Evolutionary conservation across 1,140 invertebrate genomes (phyloP), one percentile per base, ranked within the genome.

Genomic region (Heliconius nattereri): DNA sequence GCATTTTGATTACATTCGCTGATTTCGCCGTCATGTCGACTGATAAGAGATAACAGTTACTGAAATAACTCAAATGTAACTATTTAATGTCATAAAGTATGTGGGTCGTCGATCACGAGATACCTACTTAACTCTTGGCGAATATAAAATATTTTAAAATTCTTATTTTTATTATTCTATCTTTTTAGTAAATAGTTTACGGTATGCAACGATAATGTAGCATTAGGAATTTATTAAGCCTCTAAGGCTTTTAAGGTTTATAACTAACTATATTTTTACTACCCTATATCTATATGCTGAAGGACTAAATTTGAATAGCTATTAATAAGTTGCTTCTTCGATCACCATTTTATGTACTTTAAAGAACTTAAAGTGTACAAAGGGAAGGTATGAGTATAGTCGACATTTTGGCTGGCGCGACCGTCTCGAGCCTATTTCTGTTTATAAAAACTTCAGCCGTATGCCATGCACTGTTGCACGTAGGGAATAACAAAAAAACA

Each of bases 401-500:
- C 78, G 72, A 79, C 57, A 79, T 79, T 78, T 76, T 26, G 75
- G 75, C 54, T 80, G 75, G 71, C 32, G 40, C 71, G 32, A 45
- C 29, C 72, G 57, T 72, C 71, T 23, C 26, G 37, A 76, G 54
- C 32, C 75, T 76, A 76, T 76, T 76, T 76, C 79, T 80, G 79
- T 80, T 76, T 76, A 76, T 80, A 76, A 80, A 80, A 80, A 80
- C 79, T 70, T 26, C 26, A 72, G 74, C 66, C 79, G 79, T 76
- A 76, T 80, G 79, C 71, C 66, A 66, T 80, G 79, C 79, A 73
- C 54, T 76, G 71, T n/a, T 76, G 79, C 79, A 80, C 52, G 79
- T 73, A 60, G 37, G 76, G 79, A 80, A 80, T 80, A 80, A 80
- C 70, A 80, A 80, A 76, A 77, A 80, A 80, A 71, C 29, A 66